Percentiles rank a stretch among this genome's conserved stretches.
These are phyloP conservation scores for Catagonus wagneri DNA, from an alignment of 2,113 vertebrate species.

Conservation along the genomic window DNA sequence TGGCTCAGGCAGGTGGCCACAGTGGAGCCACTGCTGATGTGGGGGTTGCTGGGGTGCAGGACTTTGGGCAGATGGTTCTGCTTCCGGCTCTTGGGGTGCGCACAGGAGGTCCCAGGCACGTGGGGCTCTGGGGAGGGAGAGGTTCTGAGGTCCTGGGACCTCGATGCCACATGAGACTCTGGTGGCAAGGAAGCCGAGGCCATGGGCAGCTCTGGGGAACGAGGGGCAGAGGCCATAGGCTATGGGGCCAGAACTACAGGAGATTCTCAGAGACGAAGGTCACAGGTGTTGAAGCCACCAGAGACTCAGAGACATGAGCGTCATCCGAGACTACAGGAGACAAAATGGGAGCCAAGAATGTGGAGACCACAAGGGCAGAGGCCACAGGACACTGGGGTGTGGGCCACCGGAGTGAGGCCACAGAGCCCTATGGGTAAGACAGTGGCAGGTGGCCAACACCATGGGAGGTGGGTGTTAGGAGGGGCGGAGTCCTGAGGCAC, in stretches of 20 bases:
- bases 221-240: not conserved
- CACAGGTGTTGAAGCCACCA: not conserved
- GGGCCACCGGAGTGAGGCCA: not conserved
- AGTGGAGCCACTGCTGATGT: constrained; percentile 89
- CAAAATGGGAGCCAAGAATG: not conserved
- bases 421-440: not conserved
- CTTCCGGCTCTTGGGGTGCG: constrained; percentile 87
- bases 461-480: not conserved
- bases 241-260: not conserved
- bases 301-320: not conserved
- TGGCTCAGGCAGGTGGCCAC: constrained; percentile 91
- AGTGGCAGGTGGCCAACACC: not conserved
- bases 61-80: constrained; percentile 86
- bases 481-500: not conserved
- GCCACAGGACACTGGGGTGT: not conserved
- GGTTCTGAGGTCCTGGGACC: not conserved
- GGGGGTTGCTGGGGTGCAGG: constrained; percentile 84
- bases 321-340: not conserved
- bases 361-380: not conserved
- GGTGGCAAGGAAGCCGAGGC: not conserved
- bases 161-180: not conserved
- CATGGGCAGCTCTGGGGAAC: not conserved
- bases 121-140: constrained; percentile 84
- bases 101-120: constrained; percentile 86
- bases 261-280: not conserved